Base-by-base conservation (phyloP, 2,113 vertebrate species). In the Corydoras maculifer region DNA sequence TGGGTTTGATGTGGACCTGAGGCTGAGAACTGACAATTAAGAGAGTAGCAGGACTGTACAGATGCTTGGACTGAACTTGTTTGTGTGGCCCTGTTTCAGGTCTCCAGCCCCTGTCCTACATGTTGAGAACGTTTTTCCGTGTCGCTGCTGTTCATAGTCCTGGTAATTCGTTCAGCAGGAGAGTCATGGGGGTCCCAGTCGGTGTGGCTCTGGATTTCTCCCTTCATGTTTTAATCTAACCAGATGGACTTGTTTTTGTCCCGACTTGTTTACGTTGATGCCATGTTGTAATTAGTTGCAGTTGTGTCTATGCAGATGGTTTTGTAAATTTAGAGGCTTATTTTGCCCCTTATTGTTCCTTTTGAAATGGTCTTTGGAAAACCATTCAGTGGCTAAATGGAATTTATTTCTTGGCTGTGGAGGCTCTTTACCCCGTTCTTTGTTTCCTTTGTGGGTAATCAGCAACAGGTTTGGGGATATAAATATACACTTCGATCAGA, bases 221-320 rank as follows among this genome's bases (percentile, higher is more conserved):
- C 50, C 8, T 9, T 30, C 30, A 2, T 64, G 59, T 25, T 59
- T 54, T 66, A 29, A 49, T 43, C 13, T 29, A 63, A 58, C 62
- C 66, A 29, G 58, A 65, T 35, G 30, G 53, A 59, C 35, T 25
- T 58, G 29, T 58, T 76, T 58, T 43, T 8, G 58, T 35, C 43
- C n/a, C 18, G 18, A 18, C 48, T 70, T 70, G 74, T 70, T 75
- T 65, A 65, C 55, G 49, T 60, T 31, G 70, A 65, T 54, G 58
- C n/a, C 35, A 53, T 53, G 10, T 53, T 7, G 51, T 14, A 53
- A 12, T 53, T 53, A 53, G 10, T 53, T 75, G 69, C 63, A 53
- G 10, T 53, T 75, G 69, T 58, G 66, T 69, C 30, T 18, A 18
- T 74, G 66, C 49, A 43, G 51, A 53, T 43, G 25, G 35, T 35